Conservation (phyloP, 2,113 vertebrate species). For the Nanger granti region DNA sequence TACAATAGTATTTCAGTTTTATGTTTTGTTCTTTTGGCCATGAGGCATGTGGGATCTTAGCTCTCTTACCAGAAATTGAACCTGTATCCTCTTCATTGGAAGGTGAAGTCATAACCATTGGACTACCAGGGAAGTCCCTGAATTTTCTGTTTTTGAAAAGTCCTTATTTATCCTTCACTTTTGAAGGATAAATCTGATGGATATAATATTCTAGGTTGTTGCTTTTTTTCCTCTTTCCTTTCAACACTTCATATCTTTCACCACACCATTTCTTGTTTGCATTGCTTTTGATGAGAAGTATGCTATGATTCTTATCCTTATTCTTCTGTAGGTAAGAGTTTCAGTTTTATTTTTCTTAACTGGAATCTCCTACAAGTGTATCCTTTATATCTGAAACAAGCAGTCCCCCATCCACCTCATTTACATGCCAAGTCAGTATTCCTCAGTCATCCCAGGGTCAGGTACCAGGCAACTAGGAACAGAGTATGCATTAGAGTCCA, state of each 20-base stretch:
- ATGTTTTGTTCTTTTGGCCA: neutral
- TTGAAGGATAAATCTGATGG: neutral
- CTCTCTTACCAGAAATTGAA: neutral
- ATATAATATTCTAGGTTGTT: neutral
- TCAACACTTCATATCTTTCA: neutral
- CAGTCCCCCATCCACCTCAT: neutral
- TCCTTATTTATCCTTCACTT: neutral
- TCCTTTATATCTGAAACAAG: neutral
- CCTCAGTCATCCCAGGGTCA: neutral
- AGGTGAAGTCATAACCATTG: neutral
- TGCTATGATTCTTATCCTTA: neutral
- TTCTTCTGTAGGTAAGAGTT: neutral
- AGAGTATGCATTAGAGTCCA: neutral
- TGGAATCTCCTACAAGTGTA: neutral
- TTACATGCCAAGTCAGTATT: neutral
- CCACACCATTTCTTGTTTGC: neutral
- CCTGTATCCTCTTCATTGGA: neutral
- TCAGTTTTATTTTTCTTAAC: neutral
- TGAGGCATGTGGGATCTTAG: neutral
- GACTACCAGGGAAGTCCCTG: neutral
- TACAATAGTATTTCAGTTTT: neutral
- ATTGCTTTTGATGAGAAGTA: neutral
- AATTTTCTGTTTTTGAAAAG: neutral
- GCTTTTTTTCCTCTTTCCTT: neutral
- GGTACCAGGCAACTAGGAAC: neutral